A percentile compares a stretch with the other conserved stretches of the same genome.
phyloP scores from a whole-genome alignment of 1,140 invertebrate species.

The Sinonovacula constricta region DNA sequence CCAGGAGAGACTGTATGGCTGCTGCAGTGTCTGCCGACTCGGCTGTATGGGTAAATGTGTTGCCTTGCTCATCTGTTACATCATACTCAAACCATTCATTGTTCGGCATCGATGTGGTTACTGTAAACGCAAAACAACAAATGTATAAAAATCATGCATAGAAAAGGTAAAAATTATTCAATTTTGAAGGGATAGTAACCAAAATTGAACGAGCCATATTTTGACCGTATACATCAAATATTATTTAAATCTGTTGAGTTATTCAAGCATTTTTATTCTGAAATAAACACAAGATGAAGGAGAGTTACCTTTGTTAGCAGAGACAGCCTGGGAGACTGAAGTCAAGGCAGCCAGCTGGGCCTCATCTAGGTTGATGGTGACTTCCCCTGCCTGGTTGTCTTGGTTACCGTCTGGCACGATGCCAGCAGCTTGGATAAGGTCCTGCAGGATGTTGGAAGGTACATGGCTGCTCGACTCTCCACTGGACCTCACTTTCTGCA shows the following conservation, averaged over 20 bases:
- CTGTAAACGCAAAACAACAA: no score
- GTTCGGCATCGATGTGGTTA: slow-evolving; percentile 49
- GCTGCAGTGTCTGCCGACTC: slow-evolving; percentile 51
- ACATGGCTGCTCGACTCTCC: slow-evolving; percentile 52
- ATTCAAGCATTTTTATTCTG: no score
- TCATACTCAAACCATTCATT: slow-evolving; percentile 77
- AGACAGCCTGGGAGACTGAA: slow-evolving; percentile 25
- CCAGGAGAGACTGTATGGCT: slow-evolving; percentile 63
- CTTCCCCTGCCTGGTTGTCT: slow-evolving; percentile 54
- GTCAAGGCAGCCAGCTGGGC: slow-evolving; percentile 58
- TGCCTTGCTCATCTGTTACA: slow-evolving; percentile 63
- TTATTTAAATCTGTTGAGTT: no score
- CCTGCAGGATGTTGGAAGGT: slow-evolving; percentile 70
- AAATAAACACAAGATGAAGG: background rate
- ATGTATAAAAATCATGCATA: no score
- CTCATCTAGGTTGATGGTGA: slow-evolving; percentile 61
- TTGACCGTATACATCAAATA: no score
- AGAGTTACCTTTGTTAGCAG: slow-evolving; percentile 20
- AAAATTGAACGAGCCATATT: no score
- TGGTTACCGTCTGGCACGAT: slow-evolving; percentile 60
- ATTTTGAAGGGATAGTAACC: no score
- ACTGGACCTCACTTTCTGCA: slow-evolving; percentile 59
- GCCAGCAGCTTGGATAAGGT: slow-evolving; percentile 74
- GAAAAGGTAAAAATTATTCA: no score
- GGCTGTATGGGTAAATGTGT: slow-evolving; percentile 40